Conservation (phyloP, 2,888 invertebrate species). For the Vandiemenella viatica region DNA sequence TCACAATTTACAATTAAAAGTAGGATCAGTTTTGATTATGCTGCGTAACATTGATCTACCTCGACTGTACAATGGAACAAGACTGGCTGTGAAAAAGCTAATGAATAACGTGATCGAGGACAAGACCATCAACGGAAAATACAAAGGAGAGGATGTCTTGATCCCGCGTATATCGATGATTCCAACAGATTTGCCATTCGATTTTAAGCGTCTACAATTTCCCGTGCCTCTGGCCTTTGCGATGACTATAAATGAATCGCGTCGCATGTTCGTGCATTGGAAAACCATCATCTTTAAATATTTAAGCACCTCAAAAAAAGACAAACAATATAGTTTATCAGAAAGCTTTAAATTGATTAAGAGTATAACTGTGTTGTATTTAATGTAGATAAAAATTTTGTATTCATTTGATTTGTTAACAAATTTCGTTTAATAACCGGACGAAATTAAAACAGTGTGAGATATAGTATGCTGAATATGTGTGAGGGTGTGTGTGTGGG, state of each 20-base stretch:
- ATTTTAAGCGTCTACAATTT: neutral
- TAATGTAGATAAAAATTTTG: too few relatives aligned
- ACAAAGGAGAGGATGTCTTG: neutral
- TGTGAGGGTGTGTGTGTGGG: too few relatives aligned
- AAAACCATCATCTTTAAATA: neutral
- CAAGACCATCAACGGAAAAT: neutral
- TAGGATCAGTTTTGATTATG: too few relatives aligned
- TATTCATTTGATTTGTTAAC: too few relatives aligned
- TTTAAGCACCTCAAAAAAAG: neutral
- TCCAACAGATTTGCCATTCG: neutral
- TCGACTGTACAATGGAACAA: neutral
- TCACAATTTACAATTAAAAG: too few relatives aligned
- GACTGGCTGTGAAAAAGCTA: neutral
- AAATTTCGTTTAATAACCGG: too few relatives aligned
- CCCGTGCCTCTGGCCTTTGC: neutral
- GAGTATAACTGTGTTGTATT: too few relatives aligned
- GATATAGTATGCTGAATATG: too few relatives aligned
- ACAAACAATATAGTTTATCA: neutral
- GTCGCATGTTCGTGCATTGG: neutral
- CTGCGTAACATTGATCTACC: too few relatives aligned
- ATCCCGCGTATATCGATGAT: neutral
- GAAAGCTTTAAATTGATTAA: neutral
- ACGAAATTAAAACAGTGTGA: too few relatives aligned
- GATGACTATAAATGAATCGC: neutral
- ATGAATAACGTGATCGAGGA: neutral